A percentile compares a stretch with the other conserved stretches of the same genome.
phyloP scores from a whole-genome alignment of 2,113 vertebrate genomes.

The Phylloscopus trochilus region DNA sequence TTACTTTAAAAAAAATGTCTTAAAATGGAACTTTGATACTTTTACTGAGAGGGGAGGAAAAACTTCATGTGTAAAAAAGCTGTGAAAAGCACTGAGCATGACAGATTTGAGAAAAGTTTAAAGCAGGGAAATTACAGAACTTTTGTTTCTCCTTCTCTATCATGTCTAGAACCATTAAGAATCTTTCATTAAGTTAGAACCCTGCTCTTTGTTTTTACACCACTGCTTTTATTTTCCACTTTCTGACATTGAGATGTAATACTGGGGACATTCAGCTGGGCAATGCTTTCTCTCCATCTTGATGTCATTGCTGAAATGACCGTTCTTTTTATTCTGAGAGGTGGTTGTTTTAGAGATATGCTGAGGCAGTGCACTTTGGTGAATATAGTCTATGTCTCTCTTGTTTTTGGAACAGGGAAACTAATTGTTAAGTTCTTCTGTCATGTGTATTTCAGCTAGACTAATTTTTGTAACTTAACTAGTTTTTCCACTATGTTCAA shows the following conservation, averaged over 20 bases:
- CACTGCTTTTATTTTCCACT: background rate
- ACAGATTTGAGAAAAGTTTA: background rate
- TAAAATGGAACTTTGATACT: background rate
- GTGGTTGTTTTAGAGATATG: background rate
- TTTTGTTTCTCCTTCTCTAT: background rate
- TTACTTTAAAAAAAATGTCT: background rate
- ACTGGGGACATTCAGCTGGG: background rate
- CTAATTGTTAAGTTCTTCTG: background rate
- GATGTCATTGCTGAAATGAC: background rate
- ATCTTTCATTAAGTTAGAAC: background rate
- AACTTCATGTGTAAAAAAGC: background rate
- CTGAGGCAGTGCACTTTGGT: background rate
- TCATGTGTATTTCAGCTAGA: background rate
- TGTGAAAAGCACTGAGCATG: background rate
- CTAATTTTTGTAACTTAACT: background rate
- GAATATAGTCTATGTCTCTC: background rate
- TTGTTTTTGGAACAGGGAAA: background rate
- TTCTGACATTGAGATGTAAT: background rate
- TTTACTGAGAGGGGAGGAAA: background rate
- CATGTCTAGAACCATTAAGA: background rate
- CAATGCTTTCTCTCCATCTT: background rate
- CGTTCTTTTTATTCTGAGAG: background rate
- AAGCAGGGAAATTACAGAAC: accelerated
- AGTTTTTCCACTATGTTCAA: background rate
- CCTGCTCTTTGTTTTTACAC: background rate